phyloP scores from a whole-genome alignment of 2,888 invertebrate species.

The Drosophila neonasuta region DNA sequence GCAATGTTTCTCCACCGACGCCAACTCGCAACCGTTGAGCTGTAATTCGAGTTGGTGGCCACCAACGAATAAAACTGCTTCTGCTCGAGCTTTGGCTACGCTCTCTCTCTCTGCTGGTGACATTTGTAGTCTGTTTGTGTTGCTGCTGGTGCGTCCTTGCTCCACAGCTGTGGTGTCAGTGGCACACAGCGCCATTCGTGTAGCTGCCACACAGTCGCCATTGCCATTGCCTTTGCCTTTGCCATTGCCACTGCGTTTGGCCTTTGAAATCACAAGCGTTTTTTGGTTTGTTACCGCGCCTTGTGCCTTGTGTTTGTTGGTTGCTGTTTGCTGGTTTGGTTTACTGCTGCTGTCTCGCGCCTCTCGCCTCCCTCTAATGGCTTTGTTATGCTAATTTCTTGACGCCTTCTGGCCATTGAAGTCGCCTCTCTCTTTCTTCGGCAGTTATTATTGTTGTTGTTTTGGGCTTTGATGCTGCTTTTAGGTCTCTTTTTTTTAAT shows the following conservation, averaged over 20 bases:
- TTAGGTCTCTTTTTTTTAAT: conserved; percentile 41
- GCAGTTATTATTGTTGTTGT: conserved; percentile 30
- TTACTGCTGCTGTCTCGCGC: background rate
- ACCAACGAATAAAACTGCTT: conserved; percentile 26
- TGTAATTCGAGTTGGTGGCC: conserved; percentile 7
- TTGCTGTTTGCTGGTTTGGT: background rate
- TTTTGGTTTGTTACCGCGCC: conserved; percentile 17
- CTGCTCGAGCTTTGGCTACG: conserved; percentile 18
- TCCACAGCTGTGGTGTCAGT: conserved; percentile 45
- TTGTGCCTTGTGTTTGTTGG: background rate
- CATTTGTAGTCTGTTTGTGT: conserved; percentile 56
- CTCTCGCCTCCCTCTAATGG: conserved; percentile 52
- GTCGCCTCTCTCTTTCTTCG: conserved; percentile 27
- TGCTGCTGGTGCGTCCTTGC: conserved; percentile 32
- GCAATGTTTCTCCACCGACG: conserved; percentile 10
- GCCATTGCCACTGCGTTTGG: conserved; percentile 34
- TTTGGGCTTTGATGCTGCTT: conserved; percentile 46
- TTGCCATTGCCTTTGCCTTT: conserved; percentile 30
- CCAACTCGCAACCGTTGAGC: background rate
- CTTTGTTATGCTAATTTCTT: conserved; percentile 75
- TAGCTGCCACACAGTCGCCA: conserved; percentile 30
- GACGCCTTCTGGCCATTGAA: conserved; percentile 67
- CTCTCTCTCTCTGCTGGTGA: conserved; percentile 34
- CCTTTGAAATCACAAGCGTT: conserved; percentile 67
- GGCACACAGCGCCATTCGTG: conserved; percentile 28